These are phyloP conservation scores for Lasioglossum marginatum DNA, from an alignment of 2,888 invertebrate genomes.

Conservation along the genomic window DNA sequence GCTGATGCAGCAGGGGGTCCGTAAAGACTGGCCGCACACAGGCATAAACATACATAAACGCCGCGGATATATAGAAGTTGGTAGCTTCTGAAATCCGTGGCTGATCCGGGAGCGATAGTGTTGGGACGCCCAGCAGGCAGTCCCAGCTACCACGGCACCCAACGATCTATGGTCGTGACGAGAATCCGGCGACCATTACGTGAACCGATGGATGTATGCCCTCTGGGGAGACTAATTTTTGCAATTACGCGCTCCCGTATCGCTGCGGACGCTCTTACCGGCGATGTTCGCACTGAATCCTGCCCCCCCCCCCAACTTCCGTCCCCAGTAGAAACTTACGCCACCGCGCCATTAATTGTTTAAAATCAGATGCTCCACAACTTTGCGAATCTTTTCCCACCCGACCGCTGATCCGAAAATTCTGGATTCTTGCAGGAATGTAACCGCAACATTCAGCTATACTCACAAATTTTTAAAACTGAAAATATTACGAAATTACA, in stretches of 20 bases:
- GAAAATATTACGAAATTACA: no score
- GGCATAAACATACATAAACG: constrained; percentile 79
- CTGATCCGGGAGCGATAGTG: constrained; percentile 82
- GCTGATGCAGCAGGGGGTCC: constrained; percentile 77
- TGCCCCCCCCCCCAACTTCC: background rate
- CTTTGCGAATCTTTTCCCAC: no score
- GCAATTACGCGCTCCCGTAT: constrained; percentile 21
- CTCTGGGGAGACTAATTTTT: constrained; percentile 59
- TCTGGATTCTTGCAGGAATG: no score
- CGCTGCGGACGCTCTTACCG: background rate
- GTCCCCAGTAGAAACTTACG: background rate
- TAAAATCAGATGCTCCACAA: no score
- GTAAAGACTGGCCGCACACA: constrained; percentile 80
- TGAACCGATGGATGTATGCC: constrained; percentile 56
- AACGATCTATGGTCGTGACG: constrained; percentile 79
- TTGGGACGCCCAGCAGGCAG: constrained; percentile 81
- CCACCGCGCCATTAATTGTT: background rate
- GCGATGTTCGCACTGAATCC: background rate
- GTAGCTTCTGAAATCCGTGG: constrained; percentile 83
- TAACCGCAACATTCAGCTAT: no score
- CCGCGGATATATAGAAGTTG: constrained; percentile 77
- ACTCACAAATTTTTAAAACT: no score
- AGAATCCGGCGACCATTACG: constrained; percentile 76
- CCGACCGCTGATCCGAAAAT: no score
- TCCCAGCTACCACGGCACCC: constrained; percentile 76